Base-by-base conservation (phyloP, 2,797 vertebrate species). In the Enteromius treurensis region DNA sequence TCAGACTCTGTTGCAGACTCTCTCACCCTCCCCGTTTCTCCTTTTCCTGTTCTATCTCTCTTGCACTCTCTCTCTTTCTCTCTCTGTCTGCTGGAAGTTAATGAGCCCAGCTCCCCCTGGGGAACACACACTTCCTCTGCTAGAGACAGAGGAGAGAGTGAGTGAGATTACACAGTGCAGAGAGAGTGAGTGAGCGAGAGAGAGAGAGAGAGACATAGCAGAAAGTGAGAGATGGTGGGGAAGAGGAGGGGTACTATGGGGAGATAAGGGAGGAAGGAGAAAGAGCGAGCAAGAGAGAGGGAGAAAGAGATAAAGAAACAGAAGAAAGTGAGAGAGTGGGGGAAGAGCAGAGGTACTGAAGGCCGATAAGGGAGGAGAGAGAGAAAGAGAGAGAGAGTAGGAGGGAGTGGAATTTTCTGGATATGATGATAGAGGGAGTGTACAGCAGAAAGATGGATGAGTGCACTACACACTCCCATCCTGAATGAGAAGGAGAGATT, bases 321-420 rank as follows among this genome's bases (percentile, higher is more conserved):
- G 90, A 88, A 89, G 88, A 90, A 89, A 93, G 92, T 91, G 88
- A 90, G 91, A 92, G 91, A 91, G 90, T 88, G 74, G 88, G 90
- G 78, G 76, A 79, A 77, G 74, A 53, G 84, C 71, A 81, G 77
- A 81, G 85, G 60, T 71, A 70, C 74, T 60, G 65, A 74, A 79
- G 47, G 75, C 53, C 47, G 53, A 79, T 79, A 73, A 79, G 51
- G 40, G 55, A 87, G 89, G 85, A 88, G 88, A 90, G 89, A 85
- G 23, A 75, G 79, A 62, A 62, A 84, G 80, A 71, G 69, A 76
- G 42, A 77, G 21, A 68, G 74, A 77, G 83, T 75, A 81, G 76
- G 77, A 85, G 74, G 67, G 26, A 84, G 79, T 81, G 83, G 80
- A 86, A 53, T 70, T 85, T 79, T 86, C 80, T 78, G 83, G 83